Evolutionary conservation across 1,140 invertebrate genomes (phyloP).

Genomic region (Contarinia nasturtii): DNA sequence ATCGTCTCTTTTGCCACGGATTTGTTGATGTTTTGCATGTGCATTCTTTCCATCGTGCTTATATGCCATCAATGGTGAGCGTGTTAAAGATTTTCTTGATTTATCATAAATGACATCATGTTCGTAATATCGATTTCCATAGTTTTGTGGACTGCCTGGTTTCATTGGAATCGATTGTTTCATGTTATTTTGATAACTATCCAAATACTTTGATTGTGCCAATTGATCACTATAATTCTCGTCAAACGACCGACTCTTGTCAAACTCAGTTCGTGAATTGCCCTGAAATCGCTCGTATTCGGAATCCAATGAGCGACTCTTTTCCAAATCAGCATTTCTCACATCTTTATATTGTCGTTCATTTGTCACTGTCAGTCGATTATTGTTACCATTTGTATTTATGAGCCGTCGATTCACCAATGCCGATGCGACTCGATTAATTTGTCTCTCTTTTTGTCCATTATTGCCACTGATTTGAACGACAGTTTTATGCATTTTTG

Average conservation of each 20-base stretch:
- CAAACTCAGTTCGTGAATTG: slow-evolving; percentile 12
- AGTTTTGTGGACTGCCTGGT: slow-evolving; percentile 16
- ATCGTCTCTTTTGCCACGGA: too few species aligned
- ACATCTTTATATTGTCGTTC: not conserved
- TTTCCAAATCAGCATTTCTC: slow-evolving; percentile 13
- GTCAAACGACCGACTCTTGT: slow-evolving; percentile 21
- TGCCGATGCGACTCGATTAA: not conserved
- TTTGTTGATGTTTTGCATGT: too few species aligned
- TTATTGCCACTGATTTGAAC: slow-evolving; percentile 9
- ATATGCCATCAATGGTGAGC: slow-evolving; percentile 17
- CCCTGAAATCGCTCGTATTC: slow-evolving; percentile 13
- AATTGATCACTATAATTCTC: slow-evolving; percentile 16
- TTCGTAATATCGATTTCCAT: slow-evolving; percentile 20
- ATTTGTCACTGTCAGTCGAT: not conserved
- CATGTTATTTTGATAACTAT: not conserved
- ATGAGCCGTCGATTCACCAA: not conserved
- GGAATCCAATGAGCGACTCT: slow-evolving; percentile 20
- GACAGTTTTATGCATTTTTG: slow-evolving; percentile 11
- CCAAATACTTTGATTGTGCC: not conserved
- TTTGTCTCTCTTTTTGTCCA: not conserved
- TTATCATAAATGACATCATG: slow-evolving; percentile 22
- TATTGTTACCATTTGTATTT: not conserved
- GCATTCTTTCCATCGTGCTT: slow-evolving; percentile 3
- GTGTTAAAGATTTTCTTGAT: slow-evolving; percentile 12
- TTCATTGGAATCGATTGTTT: not conserved